phyloP scores from a whole-genome alignment of 2,888 invertebrate species.

The Eilema sororculum region DNA sequence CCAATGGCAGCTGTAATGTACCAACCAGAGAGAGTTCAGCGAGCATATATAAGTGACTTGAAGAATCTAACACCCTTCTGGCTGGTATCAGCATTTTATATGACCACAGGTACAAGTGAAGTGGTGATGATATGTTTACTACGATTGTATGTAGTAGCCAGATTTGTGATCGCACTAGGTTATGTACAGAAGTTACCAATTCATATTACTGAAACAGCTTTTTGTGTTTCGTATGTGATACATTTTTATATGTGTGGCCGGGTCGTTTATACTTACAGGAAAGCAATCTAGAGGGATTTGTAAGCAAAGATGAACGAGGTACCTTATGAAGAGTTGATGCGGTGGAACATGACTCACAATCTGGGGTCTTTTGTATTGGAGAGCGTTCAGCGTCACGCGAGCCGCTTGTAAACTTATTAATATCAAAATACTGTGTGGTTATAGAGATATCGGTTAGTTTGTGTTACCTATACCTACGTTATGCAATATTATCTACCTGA shows the following conservation, averaged over 20 bases:
- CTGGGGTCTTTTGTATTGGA: background rate
- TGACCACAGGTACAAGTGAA: constrained; percentile 62
- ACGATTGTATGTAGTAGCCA: constrained; percentile 55
- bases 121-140: constrained; percentile 54
- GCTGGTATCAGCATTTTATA: constrained; percentile 67
- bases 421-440: background rate
- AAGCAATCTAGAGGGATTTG: constrained; percentile 35
- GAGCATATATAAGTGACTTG: constrained; percentile 65
- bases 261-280: constrained; percentile 61
- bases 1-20: constrained; percentile 53
- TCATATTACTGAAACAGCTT: constrained; percentile 52
- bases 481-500: background rate
- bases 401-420: background rate
- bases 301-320: background rate
- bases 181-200: constrained; percentile 57
- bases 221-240: constrained; percentile 62
- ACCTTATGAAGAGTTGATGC: background rate
- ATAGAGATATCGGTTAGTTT: background rate
- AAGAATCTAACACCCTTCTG: constrained; percentile 72
- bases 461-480: background rate
- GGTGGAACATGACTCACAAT: background rate
- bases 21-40: constrained; percentile 57
- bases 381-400: background rate
- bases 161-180: constrained; percentile 57
- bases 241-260: constrained; percentile 61